A percentile compares a stretch with the other conserved stretches of the same genome.
Evolutionary conservation across 92 coral and sea anemone genomes (phyloP).

Genomic region (Epizoanthus fatuus): DNA sequence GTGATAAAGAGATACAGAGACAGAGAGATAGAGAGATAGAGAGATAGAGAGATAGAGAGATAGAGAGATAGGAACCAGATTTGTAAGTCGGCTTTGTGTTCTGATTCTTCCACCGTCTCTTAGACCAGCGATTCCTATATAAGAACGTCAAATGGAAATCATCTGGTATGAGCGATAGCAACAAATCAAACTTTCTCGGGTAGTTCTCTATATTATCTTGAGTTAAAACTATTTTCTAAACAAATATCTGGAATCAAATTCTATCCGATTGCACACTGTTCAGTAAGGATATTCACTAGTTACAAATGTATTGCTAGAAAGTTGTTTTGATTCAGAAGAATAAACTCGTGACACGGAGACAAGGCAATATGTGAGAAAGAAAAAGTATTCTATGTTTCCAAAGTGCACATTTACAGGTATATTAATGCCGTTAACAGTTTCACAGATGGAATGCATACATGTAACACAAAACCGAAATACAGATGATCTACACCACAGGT

Average conservation of each 20-base stretch:
- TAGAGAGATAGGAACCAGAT: too few relatives aligned
- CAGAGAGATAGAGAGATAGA: too few relatives aligned
- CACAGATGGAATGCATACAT: background rate
- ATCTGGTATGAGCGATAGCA: too few relatives aligned
- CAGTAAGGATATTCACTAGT: background rate
- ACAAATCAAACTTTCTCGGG: too few relatives aligned
- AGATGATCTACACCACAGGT: background rate
- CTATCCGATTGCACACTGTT: background rate
- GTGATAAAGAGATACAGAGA: too few relatives aligned
- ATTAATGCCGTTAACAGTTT: background rate
- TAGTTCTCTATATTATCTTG: too few relatives aligned
- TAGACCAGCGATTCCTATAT: background rate
- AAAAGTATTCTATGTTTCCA: background rate
- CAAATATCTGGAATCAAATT: background rate
- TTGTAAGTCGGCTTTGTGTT: constrained; percentile 3
- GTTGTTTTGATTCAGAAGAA: constrained; percentile 2
- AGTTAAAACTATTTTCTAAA: background rate
- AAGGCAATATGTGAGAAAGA: background rate
- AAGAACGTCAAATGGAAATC: too few relatives aligned
- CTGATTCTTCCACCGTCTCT: background rate
- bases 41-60: too few relatives aligned
- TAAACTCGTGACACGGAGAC: background rate
- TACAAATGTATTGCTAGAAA: background rate
- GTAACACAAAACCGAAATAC: constrained; percentile 27
- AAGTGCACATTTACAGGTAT: background rate